Evolutionary conservation across 2,888 invertebrate genomes (phyloP).

Genomic region (Epinotia brunnichana): DNA sequence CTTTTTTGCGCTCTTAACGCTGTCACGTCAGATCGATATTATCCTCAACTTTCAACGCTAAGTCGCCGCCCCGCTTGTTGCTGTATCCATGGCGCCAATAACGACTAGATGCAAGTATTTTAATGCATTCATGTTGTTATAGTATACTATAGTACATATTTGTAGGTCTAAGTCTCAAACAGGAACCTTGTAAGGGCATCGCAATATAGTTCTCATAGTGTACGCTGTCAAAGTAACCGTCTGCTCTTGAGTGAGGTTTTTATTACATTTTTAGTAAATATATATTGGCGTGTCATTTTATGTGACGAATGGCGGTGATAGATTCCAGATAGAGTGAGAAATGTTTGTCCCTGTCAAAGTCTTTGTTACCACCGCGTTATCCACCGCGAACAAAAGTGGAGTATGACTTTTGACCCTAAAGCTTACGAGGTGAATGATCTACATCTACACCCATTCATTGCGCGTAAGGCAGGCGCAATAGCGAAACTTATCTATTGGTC

Average conservation of each 20-base stretch:
- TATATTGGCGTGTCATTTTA: no score
- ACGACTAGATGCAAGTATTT: neutral
- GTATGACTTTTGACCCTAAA: conserved; percentile 9
- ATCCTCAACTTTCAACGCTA: neutral
- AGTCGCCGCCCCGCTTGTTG: neutral
- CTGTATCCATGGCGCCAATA: neutral
- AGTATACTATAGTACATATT: no score
- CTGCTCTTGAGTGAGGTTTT: neutral
- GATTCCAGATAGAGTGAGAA: no score
- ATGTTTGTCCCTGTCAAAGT: no score
- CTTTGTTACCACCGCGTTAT: neutral
- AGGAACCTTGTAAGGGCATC: no score
- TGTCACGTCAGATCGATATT: neutral
- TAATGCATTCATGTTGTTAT: no score
- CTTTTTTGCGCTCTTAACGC: neutral
- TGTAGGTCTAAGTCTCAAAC: no score
- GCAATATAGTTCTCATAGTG: neutral
- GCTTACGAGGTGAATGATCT: conserved; percentile 40
- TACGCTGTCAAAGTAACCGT: no score
- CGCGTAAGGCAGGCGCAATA: conserved; percentile 27
- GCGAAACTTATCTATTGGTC: conserved; percentile 23
- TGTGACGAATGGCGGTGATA: no score
- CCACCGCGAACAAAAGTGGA: conserved; percentile 10
- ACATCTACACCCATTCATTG: conserved; percentile 19
- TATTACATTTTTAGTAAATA: neutral